A percentile compares a stretch with the other conserved stretches of the same genome.
phyloP scores from a whole-genome alignment of 2,113 vertebrate species.

The Saimiri boliviensis region DNA sequence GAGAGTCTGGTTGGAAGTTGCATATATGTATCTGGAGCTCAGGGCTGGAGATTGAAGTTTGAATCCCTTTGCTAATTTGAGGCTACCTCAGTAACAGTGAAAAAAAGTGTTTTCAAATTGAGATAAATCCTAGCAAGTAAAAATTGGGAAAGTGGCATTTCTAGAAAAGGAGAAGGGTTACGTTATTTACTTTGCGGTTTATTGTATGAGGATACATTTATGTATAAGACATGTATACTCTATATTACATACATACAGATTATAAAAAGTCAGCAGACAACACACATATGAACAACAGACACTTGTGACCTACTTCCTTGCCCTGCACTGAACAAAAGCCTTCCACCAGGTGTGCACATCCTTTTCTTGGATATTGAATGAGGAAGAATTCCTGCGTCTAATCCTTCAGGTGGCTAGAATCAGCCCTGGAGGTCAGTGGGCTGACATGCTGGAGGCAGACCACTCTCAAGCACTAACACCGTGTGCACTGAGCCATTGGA shows the following conservation, averaged over 20 bases:
- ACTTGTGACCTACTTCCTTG: not conserved
- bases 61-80: not conserved
- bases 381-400: not conserved
- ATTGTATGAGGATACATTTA: not conserved
- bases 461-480: not conserved
- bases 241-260: not conserved
- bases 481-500: accelerated
- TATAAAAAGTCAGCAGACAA: not conserved
- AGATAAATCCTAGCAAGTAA: not conserved
- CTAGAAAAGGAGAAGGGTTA: not conserved
- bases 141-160: not conserved
- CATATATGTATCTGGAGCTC: not conserved
- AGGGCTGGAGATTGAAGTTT: not conserved
- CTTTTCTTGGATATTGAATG: not conserved
- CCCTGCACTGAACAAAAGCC: not conserved
- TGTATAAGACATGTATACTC: not conserved
- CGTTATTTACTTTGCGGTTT: not conserved
- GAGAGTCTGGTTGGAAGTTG: not conserved
- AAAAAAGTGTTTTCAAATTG: not conserved
- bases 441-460: not conserved
- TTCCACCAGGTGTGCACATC: accelerated
- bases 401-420: not conserved
- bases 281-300: not conserved
- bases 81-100: not conserved
- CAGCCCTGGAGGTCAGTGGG: not conserved